Evolutionary conservation across 2,797 vertebrate genomes (phyloP).

Genomic region (Pogoniulus pusillus): DNA sequence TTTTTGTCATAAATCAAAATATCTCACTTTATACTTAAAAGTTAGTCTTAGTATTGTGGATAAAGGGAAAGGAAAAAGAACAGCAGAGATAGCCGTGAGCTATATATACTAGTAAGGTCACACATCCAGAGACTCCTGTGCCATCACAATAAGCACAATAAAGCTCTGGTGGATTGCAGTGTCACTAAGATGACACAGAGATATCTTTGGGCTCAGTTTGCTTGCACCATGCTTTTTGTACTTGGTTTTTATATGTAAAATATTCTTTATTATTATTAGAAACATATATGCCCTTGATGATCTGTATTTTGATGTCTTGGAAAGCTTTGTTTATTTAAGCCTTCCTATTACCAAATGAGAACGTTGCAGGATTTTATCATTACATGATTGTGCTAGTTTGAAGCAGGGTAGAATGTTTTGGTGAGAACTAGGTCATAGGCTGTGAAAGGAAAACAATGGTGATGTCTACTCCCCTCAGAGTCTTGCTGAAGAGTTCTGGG

Average conservation of each 20-base stretch:
- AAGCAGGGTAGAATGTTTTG: too few relatives aligned
- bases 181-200: neutral
- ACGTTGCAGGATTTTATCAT: neutral
- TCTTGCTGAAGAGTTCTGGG: too few relatives aligned
- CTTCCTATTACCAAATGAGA: conserved; percentile 15
- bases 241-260: neutral
- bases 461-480: too few relatives aligned
- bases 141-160: neutral
- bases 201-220: neutral
- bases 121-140: neutral
- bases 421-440: too few relatives aligned
- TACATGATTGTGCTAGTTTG: too few relatives aligned
- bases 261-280: neutral
- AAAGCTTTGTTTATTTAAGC: conserved; percentile 24
- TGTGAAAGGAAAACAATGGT: too few relatives aligned
- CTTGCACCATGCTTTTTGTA: neutral
- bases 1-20: conserved; percentile 54
- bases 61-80: neutral
- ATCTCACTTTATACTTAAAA: conserved; percentile 47
- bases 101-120: neutral
- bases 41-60: neutral
- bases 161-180: neutral
- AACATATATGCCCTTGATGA: neutral
- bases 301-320: conserved; percentile 17
- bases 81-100: neutral